A percentile compares a stretch with the other conserved stretches of the same genome.
These are phyloP conservation scores for Drosophila tropicalis DNA, from an alignment of 1,140 invertebrate genomes.

Conservation along the genomic window DNA sequence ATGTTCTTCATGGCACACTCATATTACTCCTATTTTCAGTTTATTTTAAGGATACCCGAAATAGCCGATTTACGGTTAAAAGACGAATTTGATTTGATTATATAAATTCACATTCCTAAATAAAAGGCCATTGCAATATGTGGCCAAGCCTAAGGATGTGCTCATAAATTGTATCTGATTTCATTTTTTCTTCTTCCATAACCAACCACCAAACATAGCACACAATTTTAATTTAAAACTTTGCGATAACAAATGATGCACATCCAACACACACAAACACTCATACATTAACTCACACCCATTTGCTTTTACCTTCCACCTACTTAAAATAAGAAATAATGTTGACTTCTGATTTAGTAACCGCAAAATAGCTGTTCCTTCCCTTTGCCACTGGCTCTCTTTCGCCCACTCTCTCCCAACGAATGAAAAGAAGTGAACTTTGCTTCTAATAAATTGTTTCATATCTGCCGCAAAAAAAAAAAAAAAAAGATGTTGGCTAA, in stretches of 20 bases:
- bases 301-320: conserved; percentile 3
- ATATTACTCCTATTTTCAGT: not conserved
- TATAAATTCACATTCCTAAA: conserved; percentile 61
- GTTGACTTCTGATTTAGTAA: conserved; percentile 74
- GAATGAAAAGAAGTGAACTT: conserved; percentile 71
- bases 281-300: conserved; percentile 28
- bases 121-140: conserved; percentile 59
- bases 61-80: not conserved
- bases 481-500: conserved; percentile 38
- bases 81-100: not conserved
- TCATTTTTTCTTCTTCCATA: conserved; percentile 14
- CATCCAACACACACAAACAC: conserved; percentile 41
- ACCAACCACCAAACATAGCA: conserved; percentile 5
- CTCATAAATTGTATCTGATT: conserved; percentile 59
- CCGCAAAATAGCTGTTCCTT: conserved; percentile 26
- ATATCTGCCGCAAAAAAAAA: conserved; percentile 54
- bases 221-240: conserved; percentile 78
- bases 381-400: not conserved
- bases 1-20: too few relatives aligned
- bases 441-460: conserved; percentile 78
- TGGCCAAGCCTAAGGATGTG: conserved; percentile 52
- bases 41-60: not conserved
- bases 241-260: conserved; percentile 81
- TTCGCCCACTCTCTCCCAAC: conserved; percentile 30
- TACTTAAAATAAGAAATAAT: conserved; percentile 77